Percentiles rank a stretch among this genome's conserved stretches.
These are phyloP conservation scores for Zaprionus lachaisei DNA, from an alignment of 1,140 invertebrate genomes.

Conservation along the genomic window DNA sequence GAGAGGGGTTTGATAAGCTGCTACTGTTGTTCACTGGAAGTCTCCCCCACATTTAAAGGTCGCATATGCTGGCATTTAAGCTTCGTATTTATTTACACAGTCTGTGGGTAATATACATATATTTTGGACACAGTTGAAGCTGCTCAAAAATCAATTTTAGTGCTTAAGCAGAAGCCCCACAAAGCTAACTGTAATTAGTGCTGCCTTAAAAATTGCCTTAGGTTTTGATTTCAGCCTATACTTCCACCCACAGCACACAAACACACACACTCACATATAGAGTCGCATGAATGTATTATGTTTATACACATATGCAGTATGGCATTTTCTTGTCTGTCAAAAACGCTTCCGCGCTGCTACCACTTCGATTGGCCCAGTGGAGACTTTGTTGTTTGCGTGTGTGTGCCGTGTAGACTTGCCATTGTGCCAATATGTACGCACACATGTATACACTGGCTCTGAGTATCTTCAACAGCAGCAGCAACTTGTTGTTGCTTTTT, in stretches of 20 bases:
- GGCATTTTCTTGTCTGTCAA: conserved; percentile 53
- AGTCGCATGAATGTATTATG: conserved; percentile 4
- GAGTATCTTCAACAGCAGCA: conserved; percentile 65
- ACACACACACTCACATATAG: background rate
- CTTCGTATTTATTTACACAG: conserved; percentile 58
- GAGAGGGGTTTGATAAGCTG: conserved; percentile 44
- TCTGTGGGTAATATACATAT: conserved; percentile 43
- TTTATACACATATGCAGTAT: conserved; percentile 35
- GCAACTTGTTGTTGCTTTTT: conserved; percentile 78
- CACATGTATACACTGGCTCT: conserved; percentile 35
- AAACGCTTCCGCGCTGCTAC: conserved; percentile 47
- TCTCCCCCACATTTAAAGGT: conserved; percentile 49
- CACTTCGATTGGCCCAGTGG: conserved; percentile 52
- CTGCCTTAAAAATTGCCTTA: conserved; percentile 28
- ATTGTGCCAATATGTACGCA: conserved; percentile 51
- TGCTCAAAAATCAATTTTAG: conserved; percentile 52
- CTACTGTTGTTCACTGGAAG: background rate
- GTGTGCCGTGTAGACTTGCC: conserved; percentile 43
- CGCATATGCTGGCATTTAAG: conserved; percentile 63
- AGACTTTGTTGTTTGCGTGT: conserved; percentile 45
- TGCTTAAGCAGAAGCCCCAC: conserved; percentile 56
- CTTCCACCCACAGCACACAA: conserved; percentile 14
- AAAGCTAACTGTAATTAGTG: conserved; percentile 65
- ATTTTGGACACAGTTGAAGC: conserved; percentile 37
- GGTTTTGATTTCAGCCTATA: conserved; percentile 43